Evolutionary conservation across 2,797 vertebrate species (phyloP), one percentile per base, ranked within the genome.

Genomic region (Anas flavirostris): DNA sequence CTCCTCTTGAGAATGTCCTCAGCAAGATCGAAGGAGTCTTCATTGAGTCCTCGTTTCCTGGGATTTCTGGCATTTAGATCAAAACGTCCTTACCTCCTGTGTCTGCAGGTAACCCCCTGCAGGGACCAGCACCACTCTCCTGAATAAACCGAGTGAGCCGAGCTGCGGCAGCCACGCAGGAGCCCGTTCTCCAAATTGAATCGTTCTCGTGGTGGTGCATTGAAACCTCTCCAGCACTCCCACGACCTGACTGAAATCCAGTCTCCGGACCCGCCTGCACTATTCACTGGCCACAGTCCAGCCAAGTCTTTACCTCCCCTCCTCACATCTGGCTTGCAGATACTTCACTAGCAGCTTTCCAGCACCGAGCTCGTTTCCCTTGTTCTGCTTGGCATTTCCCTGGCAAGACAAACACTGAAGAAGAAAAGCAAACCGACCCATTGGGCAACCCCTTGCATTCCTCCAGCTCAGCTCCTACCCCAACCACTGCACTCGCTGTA

Each of bases 361-460:
- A 37, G 44, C 44, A 37, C 29, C 50, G 14, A 33, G 31, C 59
- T 62, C n/a, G 52, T 60, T 70, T 86, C 62, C 75, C 41, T 60
- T 62, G 16, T 6, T 70, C 64, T 37, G 23, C 16, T 44, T 29
- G 72, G 69, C 62, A 68, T 80, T 92, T 67, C 64, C 75, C 56
- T 58, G 86, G 82, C 68, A 82, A 50, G 52, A 53, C 52, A 82
- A 59, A 74, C n/a, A 31, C 0, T 0, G 46, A 0, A 0, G 25
- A 68, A 73, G 50, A 39, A 90, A 58, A 92, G 43, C 64, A 50
- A 93, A 68, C 50, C 55, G 44, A 17, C 50, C n/a, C 9, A 17
- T 5, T 2, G 3, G 66, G 46, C 60, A 75, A 55, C 46, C 37
- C 58, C 41, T 12, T 37, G 59, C 33, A 12, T 12, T 88, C 53